A percentile compares a stretch with the other conserved stretches of the same genome.
Evolutionary conservation across 2,113 vertebrate species (phyloP).

Genomic region (Cynocephalus volans): DNA sequence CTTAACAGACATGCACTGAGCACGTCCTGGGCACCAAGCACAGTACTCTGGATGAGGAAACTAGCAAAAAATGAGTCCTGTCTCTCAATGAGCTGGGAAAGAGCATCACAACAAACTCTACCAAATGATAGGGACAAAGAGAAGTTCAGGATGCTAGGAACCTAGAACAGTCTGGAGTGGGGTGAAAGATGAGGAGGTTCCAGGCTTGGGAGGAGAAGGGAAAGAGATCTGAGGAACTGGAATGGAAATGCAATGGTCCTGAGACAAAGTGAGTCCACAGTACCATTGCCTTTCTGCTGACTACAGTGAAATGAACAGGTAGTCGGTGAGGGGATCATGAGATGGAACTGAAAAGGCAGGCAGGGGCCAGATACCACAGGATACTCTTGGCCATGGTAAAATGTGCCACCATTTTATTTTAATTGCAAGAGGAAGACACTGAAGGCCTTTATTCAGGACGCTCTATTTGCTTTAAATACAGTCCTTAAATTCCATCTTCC

Average conservation of each 20-base stretch:
- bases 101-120: neutral
- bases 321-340: rapidly evolving
- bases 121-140: neutral
- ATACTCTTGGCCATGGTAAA: neutral
- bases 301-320: neutral
- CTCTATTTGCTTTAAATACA: conserved; percentile 43
- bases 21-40: neutral
- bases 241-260: neutral
- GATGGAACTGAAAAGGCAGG: neutral
- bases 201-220: neutral
- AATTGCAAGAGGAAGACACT: conserved; percentile 29
- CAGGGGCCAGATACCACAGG: neutral
- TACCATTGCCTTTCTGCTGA: neutral
- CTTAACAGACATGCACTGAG: neutral
- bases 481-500: neutral
- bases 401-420: neutral
- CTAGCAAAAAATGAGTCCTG: neutral
- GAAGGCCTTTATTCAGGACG: neutral
- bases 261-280: neutral
- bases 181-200: neutral
- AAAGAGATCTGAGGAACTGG: neutral
- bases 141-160: neutral
- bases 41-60: neutral
- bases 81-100: neutral
- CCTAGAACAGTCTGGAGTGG: too few relatives aligned